Conservation (phyloP, 2,888 invertebrate species). For the Cerceris rybyensis region DNA sequence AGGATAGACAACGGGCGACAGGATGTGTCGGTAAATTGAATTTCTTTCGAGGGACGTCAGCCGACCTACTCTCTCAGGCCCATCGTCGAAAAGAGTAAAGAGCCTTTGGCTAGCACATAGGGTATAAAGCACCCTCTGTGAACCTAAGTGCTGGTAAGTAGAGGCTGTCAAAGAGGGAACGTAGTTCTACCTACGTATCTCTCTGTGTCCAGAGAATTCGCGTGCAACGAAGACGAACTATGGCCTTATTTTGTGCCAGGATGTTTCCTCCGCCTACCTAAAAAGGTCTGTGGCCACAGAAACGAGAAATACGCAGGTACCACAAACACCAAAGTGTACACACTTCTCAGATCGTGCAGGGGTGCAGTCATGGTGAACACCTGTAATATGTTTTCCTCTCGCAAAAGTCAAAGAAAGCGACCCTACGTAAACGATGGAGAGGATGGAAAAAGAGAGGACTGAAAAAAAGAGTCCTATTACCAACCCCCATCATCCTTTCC, state of each 20-base stretch:
- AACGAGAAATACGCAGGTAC: constrained; percentile 42
- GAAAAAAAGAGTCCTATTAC: constrained; percentile 5
- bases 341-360: not conserved
- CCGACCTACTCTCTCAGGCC: constrained; percentile 31
- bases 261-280: constrained; percentile 28
- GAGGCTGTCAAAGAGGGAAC: constrained; percentile 50
- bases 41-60: constrained; percentile 41
- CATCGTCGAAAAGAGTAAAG: constrained; percentile 45
- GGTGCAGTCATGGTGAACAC: not conserved
- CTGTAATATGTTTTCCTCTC: constrained; percentile 19
- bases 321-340: constrained; percentile 42
- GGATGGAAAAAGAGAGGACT: not conserved
- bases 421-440: constrained; percentile 22
- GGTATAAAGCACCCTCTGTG: constrained; percentile 48
- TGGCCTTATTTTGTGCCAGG: constrained; percentile 57
- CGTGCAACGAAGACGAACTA: constrained; percentile 31
- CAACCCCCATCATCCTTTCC: not conserved
- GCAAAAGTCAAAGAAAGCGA: constrained; percentile 42
- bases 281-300: constrained; percentile 42
- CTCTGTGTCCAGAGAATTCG: constrained; percentile 21
- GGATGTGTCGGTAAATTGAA: constrained; percentile 49
- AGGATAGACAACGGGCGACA: constrained; percentile 21
- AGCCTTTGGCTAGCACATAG: constrained; percentile 37
- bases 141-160: constrained; percentile 58
- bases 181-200: constrained; percentile 33